Percentiles rank a stretch among this genome's conserved stretches.
Evolutionary conservation across 2,888 invertebrate genomes (phyloP).

Genomic region (Thereva unica): DNA sequence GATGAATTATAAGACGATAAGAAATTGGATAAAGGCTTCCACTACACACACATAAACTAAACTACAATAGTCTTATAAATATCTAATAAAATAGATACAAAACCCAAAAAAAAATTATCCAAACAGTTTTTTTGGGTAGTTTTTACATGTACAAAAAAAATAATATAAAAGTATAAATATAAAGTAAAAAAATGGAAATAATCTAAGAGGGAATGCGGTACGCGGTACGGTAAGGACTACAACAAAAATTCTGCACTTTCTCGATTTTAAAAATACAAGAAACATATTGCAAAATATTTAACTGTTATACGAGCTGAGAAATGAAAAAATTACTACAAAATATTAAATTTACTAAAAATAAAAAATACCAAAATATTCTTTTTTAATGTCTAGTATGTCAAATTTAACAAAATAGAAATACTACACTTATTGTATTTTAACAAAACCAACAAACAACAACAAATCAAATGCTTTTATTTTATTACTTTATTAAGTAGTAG

Average conservation of each 20-base stretch:
- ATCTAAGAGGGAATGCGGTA: not conserved
- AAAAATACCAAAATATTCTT: slow-evolving; percentile 27
- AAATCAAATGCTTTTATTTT: no score
- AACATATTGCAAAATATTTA: slow-evolving; percentile 28
- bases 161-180: not conserved
- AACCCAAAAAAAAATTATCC: slow-evolving; percentile 32
- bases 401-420: slow-evolving; percentile 27
- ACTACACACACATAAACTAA: slow-evolving; percentile 18
- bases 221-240: slow-evolving; percentile 28
- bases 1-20: slow-evolving; percentile 10
- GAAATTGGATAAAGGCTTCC: slow-evolving; percentile 18
- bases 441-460: no score
- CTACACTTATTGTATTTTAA: slow-evolving; percentile 4
- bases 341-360: slow-evolving; percentile 28
- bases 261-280: slow-evolving; percentile 30
- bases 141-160: slow-evolving; percentile 5
- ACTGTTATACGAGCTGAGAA: slow-evolving; percentile 39
- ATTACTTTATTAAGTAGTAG: no score
- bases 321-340: not conserved
- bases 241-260: slow-evolving; percentile 36
- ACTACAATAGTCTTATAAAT: slow-evolving; percentile 34
- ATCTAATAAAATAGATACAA: slow-evolving; percentile 29
- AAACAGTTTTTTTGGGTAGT: slow-evolving; percentile 38
- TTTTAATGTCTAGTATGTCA: slow-evolving; percentile 33
- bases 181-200: slow-evolving; percentile 10